Conservation (phyloP, 2,113 vertebrate species). For the Tachuris rubrigastra region DNA sequence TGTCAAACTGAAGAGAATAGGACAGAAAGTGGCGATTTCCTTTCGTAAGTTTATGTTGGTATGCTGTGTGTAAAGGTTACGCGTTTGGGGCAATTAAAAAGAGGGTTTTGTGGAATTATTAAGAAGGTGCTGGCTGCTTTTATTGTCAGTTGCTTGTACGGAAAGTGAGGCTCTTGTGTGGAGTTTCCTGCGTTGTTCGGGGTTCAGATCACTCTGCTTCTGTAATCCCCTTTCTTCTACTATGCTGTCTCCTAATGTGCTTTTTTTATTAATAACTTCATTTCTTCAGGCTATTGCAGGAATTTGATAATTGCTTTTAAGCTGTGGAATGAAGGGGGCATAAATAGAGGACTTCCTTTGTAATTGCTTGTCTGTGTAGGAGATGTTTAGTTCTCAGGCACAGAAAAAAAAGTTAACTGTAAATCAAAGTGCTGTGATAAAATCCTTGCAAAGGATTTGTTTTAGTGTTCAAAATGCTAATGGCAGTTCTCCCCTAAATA, state of each 20-base stretch:
- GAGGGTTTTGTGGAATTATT: background rate
- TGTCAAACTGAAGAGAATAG: background rate
- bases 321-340: background rate
- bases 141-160: background rate
- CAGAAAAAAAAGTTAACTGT: background rate
- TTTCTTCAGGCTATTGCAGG: background rate
- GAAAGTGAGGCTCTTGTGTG: background rate
- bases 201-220: background rate
- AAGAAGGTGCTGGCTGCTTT: background rate
- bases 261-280: background rate
- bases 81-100: background rate
- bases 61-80: background rate
- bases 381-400: background rate
- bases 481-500: background rate
- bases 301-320: background rate
- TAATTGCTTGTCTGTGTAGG: background rate
- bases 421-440: background rate
- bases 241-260: background rate
- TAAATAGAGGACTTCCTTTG: background rate
- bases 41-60: background rate
- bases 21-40: background rate
- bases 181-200: background rate
- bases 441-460: background rate
- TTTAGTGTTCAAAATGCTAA: constrained; percentile 15
- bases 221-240: background rate